These are phyloP conservation scores for Nasonia longicornis DNA, from an alignment of 1,140 invertebrate genomes.

Conservation along the genomic window DNA sequence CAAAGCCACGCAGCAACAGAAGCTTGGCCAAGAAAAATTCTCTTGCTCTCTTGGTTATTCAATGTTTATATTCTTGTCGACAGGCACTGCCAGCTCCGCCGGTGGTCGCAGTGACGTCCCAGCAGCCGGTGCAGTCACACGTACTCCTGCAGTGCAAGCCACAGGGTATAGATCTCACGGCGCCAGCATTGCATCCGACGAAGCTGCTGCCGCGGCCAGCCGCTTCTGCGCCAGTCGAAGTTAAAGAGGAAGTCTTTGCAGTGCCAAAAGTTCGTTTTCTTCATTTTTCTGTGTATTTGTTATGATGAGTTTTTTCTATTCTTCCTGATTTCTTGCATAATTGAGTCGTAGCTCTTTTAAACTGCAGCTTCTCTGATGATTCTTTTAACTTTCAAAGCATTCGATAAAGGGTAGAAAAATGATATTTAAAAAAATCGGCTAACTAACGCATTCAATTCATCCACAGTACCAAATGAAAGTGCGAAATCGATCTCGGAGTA, in stretches of 20 bases:
- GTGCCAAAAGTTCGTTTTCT: constrained; percentile 67
- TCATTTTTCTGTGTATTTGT: not conserved
- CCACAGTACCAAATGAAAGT: constrained; percentile 67
- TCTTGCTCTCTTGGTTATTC: constrained; percentile 15
- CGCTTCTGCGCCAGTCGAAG: constrained; percentile 42
- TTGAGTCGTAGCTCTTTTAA: not conserved
- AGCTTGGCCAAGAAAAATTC: not conserved
- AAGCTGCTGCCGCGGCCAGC: constrained; percentile 62
- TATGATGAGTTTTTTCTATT: not conserved
- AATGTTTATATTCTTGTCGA: constrained; percentile 27
- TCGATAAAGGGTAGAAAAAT: not conserved
- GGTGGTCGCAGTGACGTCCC: constrained; percentile 56
- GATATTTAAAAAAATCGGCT: not conserved
- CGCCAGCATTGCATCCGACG: constrained; percentile 59
- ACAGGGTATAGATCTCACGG: constrained; percentile 58
- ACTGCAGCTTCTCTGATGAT: no score
- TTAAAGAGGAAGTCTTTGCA: constrained; percentile 69
- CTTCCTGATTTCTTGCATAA: not conserved
- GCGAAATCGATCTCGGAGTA: constrained; percentile 67
- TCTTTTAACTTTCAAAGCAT: no score
- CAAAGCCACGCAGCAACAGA: not conserved
- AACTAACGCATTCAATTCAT: constrained; percentile 20
- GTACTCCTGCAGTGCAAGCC: constrained; percentile 61
- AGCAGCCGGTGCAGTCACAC: constrained; percentile 56
- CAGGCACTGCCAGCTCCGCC: constrained; percentile 55